phyloP scores from a whole-genome alignment of 2,797 vertebrate species.

The Chelon auratus region DNA sequence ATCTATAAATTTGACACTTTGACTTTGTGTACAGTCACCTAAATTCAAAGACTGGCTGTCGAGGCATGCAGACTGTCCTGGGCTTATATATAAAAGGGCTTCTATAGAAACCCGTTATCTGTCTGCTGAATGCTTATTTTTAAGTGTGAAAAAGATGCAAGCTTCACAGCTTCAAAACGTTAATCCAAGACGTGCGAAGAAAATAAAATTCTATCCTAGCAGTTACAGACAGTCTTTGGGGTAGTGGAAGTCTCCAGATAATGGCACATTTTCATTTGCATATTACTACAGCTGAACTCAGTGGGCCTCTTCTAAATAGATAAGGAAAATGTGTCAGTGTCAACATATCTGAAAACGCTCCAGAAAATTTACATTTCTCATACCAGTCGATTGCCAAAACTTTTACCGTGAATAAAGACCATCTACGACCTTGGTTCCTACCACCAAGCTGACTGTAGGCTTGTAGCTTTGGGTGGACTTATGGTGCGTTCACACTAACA shows the following conservation, averaged over 20 bases:
- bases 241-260: background rate
- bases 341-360: background rate
- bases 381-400: background rate
- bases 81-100: background rate
- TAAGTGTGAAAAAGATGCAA: background rate
- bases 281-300: background rate
- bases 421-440: too few relatives aligned
- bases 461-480: too few relatives aligned
- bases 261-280: slow-evolving; percentile 7
- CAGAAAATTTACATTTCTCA: background rate
- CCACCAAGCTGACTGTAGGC: too few relatives aligned
- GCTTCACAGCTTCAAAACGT: background rate
- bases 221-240: background rate
- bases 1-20: slow-evolving; percentile 2
- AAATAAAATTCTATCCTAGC: background rate
- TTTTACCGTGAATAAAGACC: too few relatives aligned
- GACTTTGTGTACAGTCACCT: background rate
- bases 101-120: background rate
- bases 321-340: background rate
- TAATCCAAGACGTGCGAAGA: too few relatives aligned
- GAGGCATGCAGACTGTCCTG: background rate
- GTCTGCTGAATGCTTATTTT: slow-evolving; percentile 9
- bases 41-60: background rate
- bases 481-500: too few relatives aligned
- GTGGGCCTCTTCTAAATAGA: slow-evolving; percentile 14